Evolutionary conservation across 2,797 vertebrate genomes (phyloP).

Genomic region (Etheostoma perlongum): DNA sequence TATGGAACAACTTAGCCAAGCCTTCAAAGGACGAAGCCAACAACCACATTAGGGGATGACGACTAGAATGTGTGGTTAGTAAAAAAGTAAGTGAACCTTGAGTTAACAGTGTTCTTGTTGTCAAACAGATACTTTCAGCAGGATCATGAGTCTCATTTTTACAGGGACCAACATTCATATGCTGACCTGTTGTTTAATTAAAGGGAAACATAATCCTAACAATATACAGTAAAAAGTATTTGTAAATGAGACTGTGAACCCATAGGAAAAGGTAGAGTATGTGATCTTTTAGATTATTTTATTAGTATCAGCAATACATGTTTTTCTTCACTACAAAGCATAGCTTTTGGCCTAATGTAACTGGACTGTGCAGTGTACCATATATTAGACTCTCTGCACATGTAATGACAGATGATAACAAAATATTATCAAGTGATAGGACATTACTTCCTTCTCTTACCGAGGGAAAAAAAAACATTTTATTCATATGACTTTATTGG

Average conservation of each 20-base stretch:
- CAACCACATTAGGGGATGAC: no score
- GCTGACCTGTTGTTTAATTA: neutral
- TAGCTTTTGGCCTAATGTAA: conserved; percentile 4
- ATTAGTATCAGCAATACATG: conserved; percentile 27
- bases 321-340: conserved; percentile 34
- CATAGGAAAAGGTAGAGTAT: neutral
- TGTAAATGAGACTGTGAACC: neutral
- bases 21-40: neutral
- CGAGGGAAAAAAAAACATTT: conserved; percentile 20
- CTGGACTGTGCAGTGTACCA: neutral
- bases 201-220: neutral
- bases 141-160: neutral
- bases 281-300: neutral
- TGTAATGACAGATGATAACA: conserved; percentile 2
- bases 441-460: neutral
- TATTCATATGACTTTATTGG: conserved; percentile 84
- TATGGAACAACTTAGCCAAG: neutral
- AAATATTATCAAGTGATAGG: neutral
- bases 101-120: neutral
- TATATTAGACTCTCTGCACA: neutral
- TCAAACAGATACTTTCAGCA: neutral
- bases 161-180: neutral
- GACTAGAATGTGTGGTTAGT: neutral
- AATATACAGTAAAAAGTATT: neutral
- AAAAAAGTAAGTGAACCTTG: neutral